Conservation (phyloP, 2,113 vertebrate species). For the Callopanchax toddi region DNA sequence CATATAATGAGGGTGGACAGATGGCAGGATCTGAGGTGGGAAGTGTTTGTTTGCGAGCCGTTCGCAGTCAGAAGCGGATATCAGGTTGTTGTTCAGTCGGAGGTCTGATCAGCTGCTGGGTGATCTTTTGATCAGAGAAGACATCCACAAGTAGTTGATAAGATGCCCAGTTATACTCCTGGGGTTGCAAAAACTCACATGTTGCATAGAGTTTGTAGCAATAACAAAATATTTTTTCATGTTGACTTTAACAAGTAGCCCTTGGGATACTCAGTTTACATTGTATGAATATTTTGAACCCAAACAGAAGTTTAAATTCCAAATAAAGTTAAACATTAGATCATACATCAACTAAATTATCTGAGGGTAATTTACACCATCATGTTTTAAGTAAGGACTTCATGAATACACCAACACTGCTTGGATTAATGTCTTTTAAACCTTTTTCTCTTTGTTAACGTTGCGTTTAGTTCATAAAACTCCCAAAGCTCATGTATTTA, state of each 20-base stretch:
- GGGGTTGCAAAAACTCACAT: neutral
- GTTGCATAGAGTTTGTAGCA: neutral
- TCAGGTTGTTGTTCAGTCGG: constrained; percentile 26
- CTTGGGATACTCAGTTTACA: too few species aligned
- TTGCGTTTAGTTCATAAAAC: too few species aligned
- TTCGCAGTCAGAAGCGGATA: constrained; percentile 25
- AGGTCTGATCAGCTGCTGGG: constrained; percentile 17
- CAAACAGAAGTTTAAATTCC: too few species aligned
- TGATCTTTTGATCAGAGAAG: constrained; percentile 3
- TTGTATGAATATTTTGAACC: too few species aligned
- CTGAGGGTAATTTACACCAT: too few species aligned
- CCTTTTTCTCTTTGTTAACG: too few species aligned
- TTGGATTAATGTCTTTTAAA: too few species aligned
- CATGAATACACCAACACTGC: too few species aligned
- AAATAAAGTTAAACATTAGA: too few species aligned
- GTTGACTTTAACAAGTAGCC: neutral
- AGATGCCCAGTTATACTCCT: neutral
- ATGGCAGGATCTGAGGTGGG: constrained; percentile 53
- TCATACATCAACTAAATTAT: too few species aligned
- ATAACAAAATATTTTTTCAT: neutral
- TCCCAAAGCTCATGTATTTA: too few species aligned
- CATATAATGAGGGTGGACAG: constrained; percentile 19
- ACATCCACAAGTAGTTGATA: constrained; percentile 11
- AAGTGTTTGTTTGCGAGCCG: constrained; percentile 30
- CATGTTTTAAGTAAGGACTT: too few species aligned